These are phyloP conservation scores for Campaea margaritaria DNA, from an alignment of 2,888 invertebrate species.

Conservation along the genomic window DNA sequence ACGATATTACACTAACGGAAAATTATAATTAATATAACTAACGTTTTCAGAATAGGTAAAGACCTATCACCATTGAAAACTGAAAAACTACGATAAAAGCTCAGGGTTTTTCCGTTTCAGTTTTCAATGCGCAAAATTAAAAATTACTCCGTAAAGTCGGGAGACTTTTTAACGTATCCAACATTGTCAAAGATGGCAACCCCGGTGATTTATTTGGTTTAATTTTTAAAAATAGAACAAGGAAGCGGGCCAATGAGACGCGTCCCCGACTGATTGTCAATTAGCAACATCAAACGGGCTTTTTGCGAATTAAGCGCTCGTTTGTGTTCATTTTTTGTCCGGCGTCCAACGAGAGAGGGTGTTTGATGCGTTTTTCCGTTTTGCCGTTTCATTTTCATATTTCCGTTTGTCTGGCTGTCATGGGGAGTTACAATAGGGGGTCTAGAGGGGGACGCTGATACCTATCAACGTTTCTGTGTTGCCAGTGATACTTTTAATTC, in stretches of 20 bases:
- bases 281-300: conserved; percentile 86
- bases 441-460: conserved; percentile 27
- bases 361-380: conserved; percentile 82
- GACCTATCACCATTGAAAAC: too few species aligned
- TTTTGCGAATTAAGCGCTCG: conserved; percentile 84
- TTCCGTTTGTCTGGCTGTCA: conserved; percentile 79
- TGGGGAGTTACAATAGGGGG: conserved; percentile 62
- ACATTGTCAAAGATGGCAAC: conserved; percentile 64
- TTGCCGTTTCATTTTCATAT: conserved; percentile 83
- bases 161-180: conserved; percentile 8
- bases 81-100: too few species aligned
- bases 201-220: conserved; percentile 80
- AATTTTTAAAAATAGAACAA: conserved; percentile 82
- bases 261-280: conserved; percentile 84
- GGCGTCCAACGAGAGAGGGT: conserved; percentile 65
- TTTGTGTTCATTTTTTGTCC: conserved; percentile 83
- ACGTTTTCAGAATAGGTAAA: too few species aligned
- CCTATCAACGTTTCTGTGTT: conserved; percentile 37
- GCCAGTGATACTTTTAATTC: conserved; percentile 41
- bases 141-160: conserved; percentile 10
- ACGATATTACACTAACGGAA: not conserved
- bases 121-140: too few species aligned
- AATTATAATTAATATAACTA: too few species aligned
- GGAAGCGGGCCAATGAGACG: conserved; percentile 81
- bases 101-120: too few species aligned